Percentiles rank a stretch among this genome's conserved stretches.
phyloP scores from a whole-genome alignment of 2,888 invertebrate species.

The Yponomeuta cagnagella region DNA sequence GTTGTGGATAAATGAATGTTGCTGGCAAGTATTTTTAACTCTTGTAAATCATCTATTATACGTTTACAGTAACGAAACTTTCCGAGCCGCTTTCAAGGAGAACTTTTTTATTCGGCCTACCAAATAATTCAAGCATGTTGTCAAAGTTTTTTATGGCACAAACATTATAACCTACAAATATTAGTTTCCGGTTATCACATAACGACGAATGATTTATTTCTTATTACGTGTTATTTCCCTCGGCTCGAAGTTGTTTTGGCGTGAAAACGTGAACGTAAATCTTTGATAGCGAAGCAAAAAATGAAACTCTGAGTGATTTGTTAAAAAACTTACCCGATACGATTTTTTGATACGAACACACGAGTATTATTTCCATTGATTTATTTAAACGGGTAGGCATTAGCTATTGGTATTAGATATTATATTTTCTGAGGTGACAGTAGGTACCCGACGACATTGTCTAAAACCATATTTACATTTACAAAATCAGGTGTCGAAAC shows the following conservation, averaged over 20 bases:
- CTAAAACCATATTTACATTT: too few relatives aligned
- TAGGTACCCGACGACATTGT: too few relatives aligned
- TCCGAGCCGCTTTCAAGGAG: slow-evolving; percentile 37
- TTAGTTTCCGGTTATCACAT: slow-evolving; percentile 37
- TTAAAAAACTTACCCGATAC: background rate
- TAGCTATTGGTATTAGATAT: too few relatives aligned
- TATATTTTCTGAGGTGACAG: too few relatives aligned
- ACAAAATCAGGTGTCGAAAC: too few relatives aligned
- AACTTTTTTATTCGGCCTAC: slow-evolving; percentile 50
- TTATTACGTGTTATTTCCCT: background rate
- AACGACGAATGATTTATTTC: slow-evolving; percentile 41
- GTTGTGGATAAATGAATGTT: slow-evolving; percentile 18
- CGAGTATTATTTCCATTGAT: background rate
- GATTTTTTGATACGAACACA: background rate
- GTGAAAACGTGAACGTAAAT: background rate
- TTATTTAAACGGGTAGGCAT: too few relatives aligned
- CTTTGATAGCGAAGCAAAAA: background rate
- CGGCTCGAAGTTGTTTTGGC: background rate
- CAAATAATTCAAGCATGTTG: slow-evolving; percentile 59
- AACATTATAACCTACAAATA: slow-evolving; percentile 32
- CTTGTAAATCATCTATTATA: slow-evolving; percentile 53
- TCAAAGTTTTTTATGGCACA: slow-evolving; percentile 56
- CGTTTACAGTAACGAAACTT: slow-evolving; percentile 58
- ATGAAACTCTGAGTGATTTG: background rate
- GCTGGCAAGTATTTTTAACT: slow-evolving; percentile 43